Evolutionary conservation across 2,113 vertebrate species (phyloP).

Genomic region (Oxyura jamaicensis): DNA sequence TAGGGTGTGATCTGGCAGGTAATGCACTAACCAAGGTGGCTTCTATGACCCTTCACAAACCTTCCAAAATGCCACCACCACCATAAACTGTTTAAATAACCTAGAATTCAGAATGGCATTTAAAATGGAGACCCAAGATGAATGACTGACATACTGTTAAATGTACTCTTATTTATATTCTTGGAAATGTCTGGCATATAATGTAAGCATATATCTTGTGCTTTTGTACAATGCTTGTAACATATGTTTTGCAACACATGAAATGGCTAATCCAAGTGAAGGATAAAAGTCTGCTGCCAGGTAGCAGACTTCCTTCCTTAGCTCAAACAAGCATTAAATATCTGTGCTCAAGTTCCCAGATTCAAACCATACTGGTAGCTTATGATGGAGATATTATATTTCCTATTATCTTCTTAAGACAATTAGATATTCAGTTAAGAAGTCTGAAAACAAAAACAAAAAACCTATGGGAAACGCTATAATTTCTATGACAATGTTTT

Average conservation of each 20-base stretch:
- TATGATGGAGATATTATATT: not conserved
- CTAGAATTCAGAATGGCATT: not conserved
- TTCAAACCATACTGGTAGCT: not conserved
- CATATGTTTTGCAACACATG: not conserved
- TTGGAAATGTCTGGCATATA: not conserved
- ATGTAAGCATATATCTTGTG: not conserved
- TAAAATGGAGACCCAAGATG: not conserved
- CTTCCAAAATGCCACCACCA: not conserved
- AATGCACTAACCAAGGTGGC: not conserved
- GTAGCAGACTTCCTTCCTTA: not conserved
- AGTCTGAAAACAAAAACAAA: not conserved
- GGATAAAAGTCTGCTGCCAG: not conserved
- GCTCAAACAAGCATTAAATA: not conserved
- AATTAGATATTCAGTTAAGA: not conserved
- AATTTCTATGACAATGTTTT: not conserved
- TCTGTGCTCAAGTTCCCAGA: not conserved
- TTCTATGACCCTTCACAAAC: not conserved
- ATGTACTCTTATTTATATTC: not conserved
- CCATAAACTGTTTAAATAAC: not conserved
- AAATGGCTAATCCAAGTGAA: conserved; percentile 10
- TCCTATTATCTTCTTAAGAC: not conserved
- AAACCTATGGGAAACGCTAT: not conserved
- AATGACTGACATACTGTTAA: not conserved
- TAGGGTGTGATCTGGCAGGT: not conserved
- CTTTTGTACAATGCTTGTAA: not conserved